These are phyloP conservation scores for Rhombomys opimus DNA, from an alignment of 2,113 vertebrate genomes.

Conservation along the genomic window DNA sequence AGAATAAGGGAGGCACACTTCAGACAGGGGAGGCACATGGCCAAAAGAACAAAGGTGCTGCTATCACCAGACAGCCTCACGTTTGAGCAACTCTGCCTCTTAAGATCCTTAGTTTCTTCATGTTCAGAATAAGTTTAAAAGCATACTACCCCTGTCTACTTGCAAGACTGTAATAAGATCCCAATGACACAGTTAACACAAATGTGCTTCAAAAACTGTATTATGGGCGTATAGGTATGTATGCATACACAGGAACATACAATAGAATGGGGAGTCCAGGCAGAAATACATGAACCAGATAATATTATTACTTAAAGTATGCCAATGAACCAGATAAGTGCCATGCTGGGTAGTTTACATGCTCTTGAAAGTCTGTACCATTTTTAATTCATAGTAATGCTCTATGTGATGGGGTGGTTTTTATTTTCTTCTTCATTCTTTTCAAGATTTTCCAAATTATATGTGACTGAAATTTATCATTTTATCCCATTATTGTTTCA, in stretches of 20 bases:
- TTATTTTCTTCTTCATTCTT: conserved; percentile 40
- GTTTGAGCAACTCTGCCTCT: neutral
- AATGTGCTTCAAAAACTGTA: conserved; percentile 21
- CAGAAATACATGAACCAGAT: neutral
- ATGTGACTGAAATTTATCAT: conserved; percentile 7
- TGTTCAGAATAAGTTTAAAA: conserved; percentile 45
- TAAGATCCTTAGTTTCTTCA: neutral
- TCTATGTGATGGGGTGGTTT: conserved; percentile 23
- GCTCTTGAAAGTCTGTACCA: neutral
- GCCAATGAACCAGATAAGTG: neutral
- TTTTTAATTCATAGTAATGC: conserved; percentile 7
- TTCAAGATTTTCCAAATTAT: conserved; percentile 49
- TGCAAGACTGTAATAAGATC: neutral
- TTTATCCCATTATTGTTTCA: conserved; percentile 40
- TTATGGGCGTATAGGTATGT: neutral
- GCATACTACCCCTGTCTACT: neutral
- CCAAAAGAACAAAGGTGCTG: neutral
- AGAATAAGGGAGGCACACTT: neutral
- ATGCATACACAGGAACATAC: neutral
- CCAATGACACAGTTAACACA: conserved; percentile 1
- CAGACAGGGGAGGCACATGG: neutral
- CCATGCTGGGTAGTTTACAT: neutral
- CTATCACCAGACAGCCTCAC: neutral
- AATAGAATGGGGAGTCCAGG: conserved; percentile 18
- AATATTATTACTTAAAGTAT: neutral